Conservation (phyloP, 1,140 invertebrate genomes). For the Tetragnatha versicolor region DNA sequence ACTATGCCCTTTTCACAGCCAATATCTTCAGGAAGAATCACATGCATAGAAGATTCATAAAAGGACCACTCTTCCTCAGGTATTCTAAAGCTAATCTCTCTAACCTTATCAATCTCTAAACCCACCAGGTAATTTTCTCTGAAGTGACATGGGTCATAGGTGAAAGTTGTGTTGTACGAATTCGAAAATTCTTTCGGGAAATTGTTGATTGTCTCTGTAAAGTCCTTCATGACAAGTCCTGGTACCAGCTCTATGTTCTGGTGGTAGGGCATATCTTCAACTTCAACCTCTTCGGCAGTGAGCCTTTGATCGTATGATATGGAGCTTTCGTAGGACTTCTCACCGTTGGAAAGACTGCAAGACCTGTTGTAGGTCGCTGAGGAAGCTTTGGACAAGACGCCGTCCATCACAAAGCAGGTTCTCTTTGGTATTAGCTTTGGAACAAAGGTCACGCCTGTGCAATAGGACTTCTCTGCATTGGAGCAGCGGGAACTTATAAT, state of each 20-base stretch:
- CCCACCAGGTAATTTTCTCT: conserved; percentile 3
- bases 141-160: background rate
- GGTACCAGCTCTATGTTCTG: conserved; percentile 20
- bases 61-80: background rate
- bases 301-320: background rate
- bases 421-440: conserved; percentile 19
- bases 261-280: background rate
- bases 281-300: background rate
- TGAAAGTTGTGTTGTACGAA: background rate
- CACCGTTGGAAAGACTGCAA: background rate
- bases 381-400: background rate
- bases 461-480: conserved; percentile 20
- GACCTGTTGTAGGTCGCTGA: conserved; percentile 21
- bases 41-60: conserved; percentile 8
- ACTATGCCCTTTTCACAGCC: background rate
- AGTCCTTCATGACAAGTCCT: background rate
- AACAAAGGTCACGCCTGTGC: background rate
- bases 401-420: conserved; percentile 1
- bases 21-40: background rate
- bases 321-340: conserved; percentile 24
- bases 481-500: conserved; percentile 16
- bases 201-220: conserved; percentile 14
- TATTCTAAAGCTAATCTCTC: background rate
- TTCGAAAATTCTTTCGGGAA: background rate
- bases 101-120: background rate